Base-by-base conservation (phyloP, 2,113 vertebrate species). In the Eidolon helvum region DNA sequence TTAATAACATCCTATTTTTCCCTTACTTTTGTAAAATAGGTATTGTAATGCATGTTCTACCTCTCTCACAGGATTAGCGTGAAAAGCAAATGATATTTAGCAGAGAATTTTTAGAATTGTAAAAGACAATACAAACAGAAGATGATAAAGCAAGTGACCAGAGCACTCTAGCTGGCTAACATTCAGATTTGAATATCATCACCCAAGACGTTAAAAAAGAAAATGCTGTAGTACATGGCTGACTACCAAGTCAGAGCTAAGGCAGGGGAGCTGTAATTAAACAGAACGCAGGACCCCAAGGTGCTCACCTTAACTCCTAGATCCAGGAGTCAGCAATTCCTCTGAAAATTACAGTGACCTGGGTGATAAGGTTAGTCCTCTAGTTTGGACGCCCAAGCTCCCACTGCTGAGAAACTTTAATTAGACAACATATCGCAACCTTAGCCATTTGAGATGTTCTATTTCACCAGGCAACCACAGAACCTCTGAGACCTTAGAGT, bases 271-370 rank as follows among this genome's bases (percentile, higher is more conserved):
- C 59, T 28, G 5, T 68, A 93, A 95, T 90, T 86, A 85, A 90
- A 86, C 24, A 87, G 78, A 61, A 63, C 2, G 5, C 1, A 26
- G 48, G 48, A 22, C 48, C 63, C 55, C 15, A 43, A 7, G 0
- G 0, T 0, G 4, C 30, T 87, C n/a, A 72, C 87, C 85, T 87
- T 22, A 4, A 24, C 87, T 87, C 69, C 68, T 33, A 55, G 50
- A 86, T 71, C 48, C 18, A 45, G 65, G 40, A 96, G 89, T 96
- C 93, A 94, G 96, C 89, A 74, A 45, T 93, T 98, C 74, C 45
- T 94, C 59, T 75, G 35, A 59, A 97, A 97, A 95, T 59, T 55
- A 93, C n/a, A 93, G 74, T 77, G 83, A 90, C 83, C 78, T 78
- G 30, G 40, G 74, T 74, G 38, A 89, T 94, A 94, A 95, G 65